phyloP scores from a whole-genome alignment of 2,113 vertebrate genomes.

The human region GRCh38 chrX:84135501-84136000 shows the following conservation, averaged over 20 bases:
- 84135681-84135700: background rate
- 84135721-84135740: background rate
- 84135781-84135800: background rate
- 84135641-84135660: background rate
- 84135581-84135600: background rate
- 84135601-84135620: background rate
- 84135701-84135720: constrained; percentile 2
- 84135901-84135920: constrained; percentile 8
- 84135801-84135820: background rate
- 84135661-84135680: background rate
- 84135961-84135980: background rate
- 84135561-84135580: background rate
- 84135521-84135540: background rate
- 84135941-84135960: background rate
- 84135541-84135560: background rate
- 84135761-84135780: constrained; percentile 31
- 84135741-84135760: background rate
- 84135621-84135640: background rate
- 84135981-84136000: background rate
- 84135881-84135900: constrained; percentile 11
- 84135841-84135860: background rate
- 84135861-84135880: background rate
- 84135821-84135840: background rate
- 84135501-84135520: background rate
- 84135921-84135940: background rate